Conservation (phyloP, 1,140 invertebrate species). For the Aphelenchoides besseyi region DNA sequence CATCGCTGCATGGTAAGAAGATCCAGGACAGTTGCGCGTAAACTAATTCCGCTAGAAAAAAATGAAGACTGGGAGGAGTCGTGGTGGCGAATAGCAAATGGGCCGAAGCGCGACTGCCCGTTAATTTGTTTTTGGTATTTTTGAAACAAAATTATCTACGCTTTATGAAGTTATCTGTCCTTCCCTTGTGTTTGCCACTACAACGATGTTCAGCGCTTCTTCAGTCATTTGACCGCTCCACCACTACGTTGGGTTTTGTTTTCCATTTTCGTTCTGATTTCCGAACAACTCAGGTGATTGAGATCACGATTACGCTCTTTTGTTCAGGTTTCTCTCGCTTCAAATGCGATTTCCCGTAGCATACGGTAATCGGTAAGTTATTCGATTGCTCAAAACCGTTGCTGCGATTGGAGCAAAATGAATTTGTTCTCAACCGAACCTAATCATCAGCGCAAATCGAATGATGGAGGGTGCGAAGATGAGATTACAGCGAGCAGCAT, state of each 20-base stretch:
- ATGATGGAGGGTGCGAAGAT: neutral
- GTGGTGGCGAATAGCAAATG: neutral
- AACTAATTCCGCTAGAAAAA: slow-evolving; percentile 2
- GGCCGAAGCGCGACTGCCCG: neutral
- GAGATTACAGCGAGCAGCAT: neutral
- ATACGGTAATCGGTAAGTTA: no score
- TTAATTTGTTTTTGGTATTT: slow-evolving; percentile 10
- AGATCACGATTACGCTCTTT: neutral
- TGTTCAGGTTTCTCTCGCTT: neutral
- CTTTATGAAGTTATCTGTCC: slow-evolving; percentile 1
- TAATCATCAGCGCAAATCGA: neutral
- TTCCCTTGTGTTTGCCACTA: neutral
- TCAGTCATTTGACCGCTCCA: neutral
- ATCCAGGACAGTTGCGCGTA: neutral
- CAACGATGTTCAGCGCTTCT: neutral
- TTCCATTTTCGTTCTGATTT: neutral
- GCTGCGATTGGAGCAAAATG: neutral
- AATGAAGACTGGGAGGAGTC: slow-evolving; percentile 13
- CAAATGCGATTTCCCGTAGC: no score
- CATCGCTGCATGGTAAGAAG: neutral
- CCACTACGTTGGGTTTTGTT: neutral
- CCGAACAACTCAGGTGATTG: neutral
- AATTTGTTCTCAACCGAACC: neutral
- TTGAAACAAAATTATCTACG: slow-evolving; percentile 8
- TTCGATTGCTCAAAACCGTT: no score